Base-by-base conservation (phyloP, 2,797 vertebrate genomes). In the Coilia nasus region DNA sequence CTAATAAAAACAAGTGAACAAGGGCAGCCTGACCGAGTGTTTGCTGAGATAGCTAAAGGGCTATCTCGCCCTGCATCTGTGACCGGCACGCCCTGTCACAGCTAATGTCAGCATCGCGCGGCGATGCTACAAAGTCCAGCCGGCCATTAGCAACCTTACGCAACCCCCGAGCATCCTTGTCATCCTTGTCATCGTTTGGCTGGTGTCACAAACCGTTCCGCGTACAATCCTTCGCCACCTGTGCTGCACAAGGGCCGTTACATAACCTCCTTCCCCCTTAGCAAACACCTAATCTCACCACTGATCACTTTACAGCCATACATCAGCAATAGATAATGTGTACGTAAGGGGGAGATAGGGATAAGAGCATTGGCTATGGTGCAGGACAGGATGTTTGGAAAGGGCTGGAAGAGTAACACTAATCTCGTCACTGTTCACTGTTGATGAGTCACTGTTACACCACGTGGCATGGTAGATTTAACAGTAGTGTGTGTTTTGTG, bases 61-160 rank as follows among this genome's bases (percentile, higher is more conserved):
- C 71, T 21, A 44, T 7, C 15, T 19, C 31, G 12, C 67, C 17
- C 35, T 9, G 67, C 31, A 19, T 41, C 67, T 17, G 35, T 21
- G 67, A 75, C 31, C 67, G n/a, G 25, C 2, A 67, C n/a, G 28
- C 25, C 31, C 35, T 62, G 82, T 14, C 54, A 71, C 62, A 81
- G 23, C 81, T 83, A 57, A 86, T 50, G 80, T 25, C 57, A 44
- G 46, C 56, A 82, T 2, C 14, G 12, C 12, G 28, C 25, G 0
- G 28, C 31, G 3, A 50, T 78, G n/a, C 41, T 84, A 75, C 75
- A 85, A 87, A 81, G 85, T 84, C 82, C 81, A 17, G 28, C 17
- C 67, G 14, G 31, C 17, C 67, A 64, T 6, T 17, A 35, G 41
- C 21, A 60, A n/a, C 81, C 9, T 87, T 85, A 81, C 28, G 80